Evolutionary conservation across 2,888 invertebrate genomes (phyloP), one percentile per base, ranked within the genome.

Genomic region (Caenorhabditis uteleia): DNA sequence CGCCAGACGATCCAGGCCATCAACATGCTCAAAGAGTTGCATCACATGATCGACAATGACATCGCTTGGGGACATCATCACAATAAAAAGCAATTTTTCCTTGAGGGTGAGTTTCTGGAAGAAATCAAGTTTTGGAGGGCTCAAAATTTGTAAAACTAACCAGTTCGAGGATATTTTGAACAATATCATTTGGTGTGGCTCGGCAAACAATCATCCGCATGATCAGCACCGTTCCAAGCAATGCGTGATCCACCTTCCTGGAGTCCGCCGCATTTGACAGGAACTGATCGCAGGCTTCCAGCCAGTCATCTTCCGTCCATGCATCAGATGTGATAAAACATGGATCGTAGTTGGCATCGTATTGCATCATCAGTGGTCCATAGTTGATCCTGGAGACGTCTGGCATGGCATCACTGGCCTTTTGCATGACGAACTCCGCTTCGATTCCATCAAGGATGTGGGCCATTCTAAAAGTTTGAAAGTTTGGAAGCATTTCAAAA

Each of bases 1-100:
- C n/a, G 58, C 38, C 7, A 65, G 50, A n/a, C 65, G 44, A 27
- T 65, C 65, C 4, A 65, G 39, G 38, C 65, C 65, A 21, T 47
- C 23, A 3, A 43, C 50, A n/a, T 25, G 40, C 20, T 58, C 36
- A 40, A 58, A 58, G 10, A 55, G 29, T 25, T 49, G 49, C 8
- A 50, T 34, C n/a, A 54, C 43, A 34, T 58, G 50, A 33, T 48
- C 48, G 1, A 57, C 34, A 18, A 64, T 20, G 14, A 48, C n/a
- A 4, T 53, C 48, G 7, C 40, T 33, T 12, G 64, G 57, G 6
- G 53, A 39, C n/a, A 64, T 25, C 14, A 57, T 64, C 16, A 64
- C 57, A 33, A 64, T 54, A 29, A 64, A 64, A 2, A 49, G 16
- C 1, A 57, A 29, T 33, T 64, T 64, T 7, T 53, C 53, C 6